Conservation (phyloP, 2,888 invertebrate genomes). For the Ophion obscuratus region DNA sequence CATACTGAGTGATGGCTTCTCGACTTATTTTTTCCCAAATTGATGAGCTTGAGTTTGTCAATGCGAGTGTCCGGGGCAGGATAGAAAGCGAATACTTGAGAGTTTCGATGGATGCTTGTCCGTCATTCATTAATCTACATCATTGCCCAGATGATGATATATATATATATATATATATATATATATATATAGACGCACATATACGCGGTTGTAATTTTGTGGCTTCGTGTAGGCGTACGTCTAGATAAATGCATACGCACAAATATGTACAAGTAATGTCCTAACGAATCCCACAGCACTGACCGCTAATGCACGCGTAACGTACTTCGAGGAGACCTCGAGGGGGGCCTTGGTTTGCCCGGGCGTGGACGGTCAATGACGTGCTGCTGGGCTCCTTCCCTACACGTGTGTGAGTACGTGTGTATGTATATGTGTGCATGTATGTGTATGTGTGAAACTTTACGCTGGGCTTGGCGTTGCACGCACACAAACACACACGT, state of each 20-base stretch:
- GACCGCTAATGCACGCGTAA: constrained; percentile 67
- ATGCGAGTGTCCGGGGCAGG: too few relatives aligned
- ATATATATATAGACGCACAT: too few relatives aligned
- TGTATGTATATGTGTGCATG: background rate
- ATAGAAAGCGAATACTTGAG: too few relatives aligned
- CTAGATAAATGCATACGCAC: background rate
- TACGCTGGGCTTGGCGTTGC: constrained; percentile 36
- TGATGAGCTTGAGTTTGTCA: too few relatives aligned
- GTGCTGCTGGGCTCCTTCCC: constrained; percentile 57
- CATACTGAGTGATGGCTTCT: too few relatives aligned
- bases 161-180: too few relatives aligned
- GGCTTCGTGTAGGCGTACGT: too few relatives aligned
- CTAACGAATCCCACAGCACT: constrained; percentile 61
- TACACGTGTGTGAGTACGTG: constrained; percentile 9
- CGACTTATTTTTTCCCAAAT: too few relatives aligned
- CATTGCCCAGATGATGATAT: too few relatives aligned
- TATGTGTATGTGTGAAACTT: constrained; percentile 10
- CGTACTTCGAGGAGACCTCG: constrained; percentile 58
- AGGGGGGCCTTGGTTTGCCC: constrained; percentile 62
- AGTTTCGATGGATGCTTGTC: too few relatives aligned
- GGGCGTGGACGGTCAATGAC: constrained; percentile 69
- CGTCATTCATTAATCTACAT: too few relatives aligned
- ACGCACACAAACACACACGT: constrained; percentile 38
- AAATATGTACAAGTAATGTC: constrained; percentile 16
- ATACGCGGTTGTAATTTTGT: too few relatives aligned